Evolutionary conservation across 2,113 vertebrate species (phyloP).

Genomic region (Pyrgilauda ruficollis): DNA sequence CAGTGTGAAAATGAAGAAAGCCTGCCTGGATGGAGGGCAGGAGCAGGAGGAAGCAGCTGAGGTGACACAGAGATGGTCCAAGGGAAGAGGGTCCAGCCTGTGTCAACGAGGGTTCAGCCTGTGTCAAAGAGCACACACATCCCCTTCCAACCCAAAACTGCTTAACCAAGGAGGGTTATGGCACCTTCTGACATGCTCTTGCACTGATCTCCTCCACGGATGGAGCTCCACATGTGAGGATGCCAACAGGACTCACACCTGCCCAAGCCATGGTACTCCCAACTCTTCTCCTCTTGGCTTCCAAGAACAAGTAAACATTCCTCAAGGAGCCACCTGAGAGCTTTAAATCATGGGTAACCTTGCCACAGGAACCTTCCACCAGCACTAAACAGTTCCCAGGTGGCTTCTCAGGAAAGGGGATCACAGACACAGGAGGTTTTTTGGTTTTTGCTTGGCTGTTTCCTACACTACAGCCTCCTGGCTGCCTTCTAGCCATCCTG

Average conservation of each 20-base stretch:
- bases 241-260: background rate
- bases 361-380: background rate
- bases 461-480: background rate
- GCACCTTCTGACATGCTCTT: background rate
- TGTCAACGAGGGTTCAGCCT: rapidly evolving
- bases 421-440: background rate
- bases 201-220: background rate
- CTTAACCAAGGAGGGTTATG: background rate
- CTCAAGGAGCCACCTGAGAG: background rate
- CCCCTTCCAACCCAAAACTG: background rate
- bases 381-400: background rate
- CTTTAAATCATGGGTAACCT: background rate
- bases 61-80: background rate
- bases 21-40: background rate
- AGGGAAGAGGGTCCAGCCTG: rapidly evolving
- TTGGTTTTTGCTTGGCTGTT: background rate
- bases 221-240: background rate
- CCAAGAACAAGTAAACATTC: background rate
- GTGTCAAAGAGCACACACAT: background rate
- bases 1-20: background rate
- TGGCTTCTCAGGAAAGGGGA: background rate
- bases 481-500: background rate
- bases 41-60: background rate
- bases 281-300: background rate
- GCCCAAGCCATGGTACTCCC: background rate